Evolutionary conservation across 2,797 vertebrate genomes (phyloP), one percentile per base, ranked within the genome.

Genomic region (Ciconia nigra): DNA sequence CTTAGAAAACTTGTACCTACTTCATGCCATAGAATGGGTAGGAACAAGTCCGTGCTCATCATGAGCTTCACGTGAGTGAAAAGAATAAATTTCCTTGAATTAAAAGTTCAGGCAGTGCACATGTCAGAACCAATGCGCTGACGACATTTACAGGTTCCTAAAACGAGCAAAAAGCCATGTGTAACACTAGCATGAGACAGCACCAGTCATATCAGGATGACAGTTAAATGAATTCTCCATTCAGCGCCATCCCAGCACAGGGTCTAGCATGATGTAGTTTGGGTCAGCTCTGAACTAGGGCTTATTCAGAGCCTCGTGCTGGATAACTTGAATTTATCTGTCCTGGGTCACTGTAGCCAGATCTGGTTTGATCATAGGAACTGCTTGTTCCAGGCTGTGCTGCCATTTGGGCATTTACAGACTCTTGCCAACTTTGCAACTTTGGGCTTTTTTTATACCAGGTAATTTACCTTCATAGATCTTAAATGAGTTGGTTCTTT

Each of bases 101-200:
- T 58, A 46, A 57, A 83, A 76, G 13, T 46, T 7, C 11, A 2
- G n/a, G 25, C 13, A 51, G 24, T 35, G 33, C 8, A 15, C 1
- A 3, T 21, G 5, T 26, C 57, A 87, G 44, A 89, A 42, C 10
- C 33, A 46, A 33, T 5, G 39, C 0, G 0, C 0, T 4, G n/a
- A 58, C 29, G 85, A 28, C 39, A 57, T 14, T 10, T 49, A 8
- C 10, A 44, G 58, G n/a, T 66, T 33, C n/a, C 78, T 57, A 63
- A 78, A 83, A 55, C 29, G 18, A 79, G 15, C 16, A 72, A 87
- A 81, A 84, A 61, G 9, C 8, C 37, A 31, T 9, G 13, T 49
- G 7, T 47, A 72, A 33, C 49, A 51, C 6, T 29, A 63, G 28
- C 51, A 44, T 28, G n/a, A 63, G 39, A n/a, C 29, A 26, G 15